Evolutionary conservation across 1,140 invertebrate genomes (phyloP).

Genomic region (Manduca sexta): DNA sequence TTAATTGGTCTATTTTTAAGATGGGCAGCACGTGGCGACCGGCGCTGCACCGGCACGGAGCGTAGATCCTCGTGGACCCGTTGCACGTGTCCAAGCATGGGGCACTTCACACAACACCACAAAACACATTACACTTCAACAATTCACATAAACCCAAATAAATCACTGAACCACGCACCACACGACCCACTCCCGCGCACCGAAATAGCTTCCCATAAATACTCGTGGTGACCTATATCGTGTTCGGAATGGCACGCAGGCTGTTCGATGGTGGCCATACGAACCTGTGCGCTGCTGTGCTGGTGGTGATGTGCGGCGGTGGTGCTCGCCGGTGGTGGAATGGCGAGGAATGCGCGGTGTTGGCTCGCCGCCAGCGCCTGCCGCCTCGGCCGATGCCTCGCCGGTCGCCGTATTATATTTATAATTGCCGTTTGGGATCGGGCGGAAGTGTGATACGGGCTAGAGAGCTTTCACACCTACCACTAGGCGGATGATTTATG

Average conservation of each 20-base stretch:
- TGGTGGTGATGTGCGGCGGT: not conserved
- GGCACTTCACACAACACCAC: not conserved
- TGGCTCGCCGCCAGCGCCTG: not conserved
- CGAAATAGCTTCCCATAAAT: not conserved
- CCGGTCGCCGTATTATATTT: not conserved
- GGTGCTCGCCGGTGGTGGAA: not conserved
- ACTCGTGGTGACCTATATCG: not conserved
- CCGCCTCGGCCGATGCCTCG: not conserved
- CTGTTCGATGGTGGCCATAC: not conserved
- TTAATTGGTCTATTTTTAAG: too few relatives aligned
- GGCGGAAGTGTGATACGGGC: not conserved
- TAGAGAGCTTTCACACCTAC: not conserved
- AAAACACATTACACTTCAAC: not conserved
- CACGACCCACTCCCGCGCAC: not conserved
- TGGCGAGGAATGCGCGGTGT: not conserved
- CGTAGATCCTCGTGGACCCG: not conserved
- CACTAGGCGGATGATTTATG: not conserved
- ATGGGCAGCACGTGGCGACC: not conserved
- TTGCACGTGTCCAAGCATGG: not conserved
- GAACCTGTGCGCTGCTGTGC: not conserved
- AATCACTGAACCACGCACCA: not conserved
- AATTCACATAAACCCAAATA: not conserved
- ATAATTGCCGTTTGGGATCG: constrained; percentile 1
- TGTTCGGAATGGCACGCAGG: not conserved
- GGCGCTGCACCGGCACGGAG: not conserved